Conservation (phyloP, 1,140 invertebrate genomes). For the Elymnias hypermnestra region DNA sequence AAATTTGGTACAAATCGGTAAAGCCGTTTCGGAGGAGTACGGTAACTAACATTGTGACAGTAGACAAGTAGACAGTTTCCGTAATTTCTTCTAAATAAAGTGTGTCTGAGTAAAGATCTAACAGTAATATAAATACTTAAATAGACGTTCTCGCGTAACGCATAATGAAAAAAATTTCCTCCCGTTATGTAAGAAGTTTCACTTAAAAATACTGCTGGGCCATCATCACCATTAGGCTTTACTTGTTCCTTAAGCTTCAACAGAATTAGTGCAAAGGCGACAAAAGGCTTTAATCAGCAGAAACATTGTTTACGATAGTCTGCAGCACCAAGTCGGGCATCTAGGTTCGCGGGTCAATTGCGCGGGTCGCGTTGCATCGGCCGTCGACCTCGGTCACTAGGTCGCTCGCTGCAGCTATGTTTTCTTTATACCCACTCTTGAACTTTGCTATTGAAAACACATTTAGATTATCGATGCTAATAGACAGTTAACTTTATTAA, state of each 20-base stretch:
- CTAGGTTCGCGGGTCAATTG: constrained; percentile 52
- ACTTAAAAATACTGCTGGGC: too few species aligned
- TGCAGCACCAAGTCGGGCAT: constrained; percentile 29
- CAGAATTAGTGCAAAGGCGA: not conserved
- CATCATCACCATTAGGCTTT: not conserved
- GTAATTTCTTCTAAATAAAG: too few species aligned
- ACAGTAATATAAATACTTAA: too few species aligned
- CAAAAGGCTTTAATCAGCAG: constrained; percentile 4
- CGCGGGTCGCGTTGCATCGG: constrained; percentile 47
- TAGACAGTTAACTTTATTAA: too few species aligned
- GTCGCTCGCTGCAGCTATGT: constrained; percentile 42
- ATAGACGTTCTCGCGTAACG: too few species aligned
- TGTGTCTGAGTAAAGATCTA: too few species aligned
- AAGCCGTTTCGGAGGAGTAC: too few species aligned
- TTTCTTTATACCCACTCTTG: constrained; percentile 53
- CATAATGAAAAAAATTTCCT: too few species aligned
- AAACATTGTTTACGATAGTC: constrained; percentile 20
- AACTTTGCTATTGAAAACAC: constrained; percentile 47
- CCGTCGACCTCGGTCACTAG: constrained; percentile 60
- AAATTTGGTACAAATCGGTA: too few species aligned
- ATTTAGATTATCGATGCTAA: constrained; percentile 1
- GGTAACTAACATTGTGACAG: too few species aligned
- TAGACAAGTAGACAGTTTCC: too few species aligned
- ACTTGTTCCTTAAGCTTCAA: not conserved
- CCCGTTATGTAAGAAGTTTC: too few species aligned